A percentile compares a stretch with the other conserved stretches of the same genome.
Evolutionary conservation across 1,140 invertebrate genomes (phyloP).

Genomic region (Drosophila leontia): DNA sequence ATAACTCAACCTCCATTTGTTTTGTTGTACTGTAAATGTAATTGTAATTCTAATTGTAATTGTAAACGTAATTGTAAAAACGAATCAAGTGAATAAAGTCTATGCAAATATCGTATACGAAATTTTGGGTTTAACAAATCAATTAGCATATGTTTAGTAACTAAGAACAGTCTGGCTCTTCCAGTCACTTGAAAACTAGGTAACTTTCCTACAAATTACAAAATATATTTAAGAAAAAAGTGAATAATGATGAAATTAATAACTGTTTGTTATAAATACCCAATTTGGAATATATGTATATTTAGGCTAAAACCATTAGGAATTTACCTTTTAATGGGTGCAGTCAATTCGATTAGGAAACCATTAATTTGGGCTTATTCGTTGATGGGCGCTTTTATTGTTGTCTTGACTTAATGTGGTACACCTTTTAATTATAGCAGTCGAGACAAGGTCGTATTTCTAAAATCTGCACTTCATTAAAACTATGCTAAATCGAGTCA

Average conservation of each 20-base stretch:
- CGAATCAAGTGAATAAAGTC: constrained; percentile 73
- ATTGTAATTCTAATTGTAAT: constrained; percentile 54
- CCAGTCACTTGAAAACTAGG: neutral
- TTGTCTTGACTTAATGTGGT: constrained; percentile 7
- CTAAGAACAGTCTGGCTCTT: neutral
- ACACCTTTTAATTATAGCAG: constrained; percentile 8
- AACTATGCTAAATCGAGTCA: too few relatives aligned
- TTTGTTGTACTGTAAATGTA: constrained; percentile 68
- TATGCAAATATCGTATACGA: constrained; percentile 54
- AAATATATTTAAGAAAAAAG: neutral
- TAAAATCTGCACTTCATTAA: constrained; percentile 3
- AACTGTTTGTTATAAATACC: neutral
- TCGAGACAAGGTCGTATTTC: neutral
- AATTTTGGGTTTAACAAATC: constrained; percentile 23
- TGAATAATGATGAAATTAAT: constrained; percentile 3
- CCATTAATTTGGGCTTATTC: constrained; percentile 4
- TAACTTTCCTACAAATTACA: neutral
- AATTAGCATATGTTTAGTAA: constrained; percentile 20
- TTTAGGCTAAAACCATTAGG: constrained; percentile 10
- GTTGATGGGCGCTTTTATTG: constrained; percentile 3
- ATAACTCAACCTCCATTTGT: constrained; percentile 61
- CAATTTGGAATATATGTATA: neutral
- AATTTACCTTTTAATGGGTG: constrained; percentile 1
- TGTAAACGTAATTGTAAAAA: constrained; percentile 63
- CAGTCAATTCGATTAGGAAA: constrained; percentile 5